Evolutionary conservation across 64 coral and sea anemone species (phyloP), one percentile per base, ranked within the genome.

Genomic region (Montipora capricornis): DNA sequence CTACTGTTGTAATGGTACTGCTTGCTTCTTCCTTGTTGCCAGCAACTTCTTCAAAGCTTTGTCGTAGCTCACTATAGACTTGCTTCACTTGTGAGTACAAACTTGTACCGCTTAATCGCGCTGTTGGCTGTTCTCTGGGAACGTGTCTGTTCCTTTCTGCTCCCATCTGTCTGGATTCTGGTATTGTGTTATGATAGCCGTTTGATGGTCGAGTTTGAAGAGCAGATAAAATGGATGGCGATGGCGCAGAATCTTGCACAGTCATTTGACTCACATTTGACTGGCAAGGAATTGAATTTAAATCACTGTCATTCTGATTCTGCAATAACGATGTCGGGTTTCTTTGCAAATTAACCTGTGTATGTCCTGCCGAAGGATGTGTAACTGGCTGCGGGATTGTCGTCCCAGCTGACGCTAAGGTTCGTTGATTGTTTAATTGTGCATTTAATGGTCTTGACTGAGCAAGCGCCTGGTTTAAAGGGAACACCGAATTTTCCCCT

Each of bases 191-290:
- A n/a, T 84, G 15, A 47, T 19, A 46, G 5, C 14, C 68, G 17
- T 51, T 71, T 86, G 82, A 86, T 49, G 82, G 17, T 11, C 49
- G 66, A 22, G 46, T 12, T 86, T 50, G 76, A 50, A 50, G 4
- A 11, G 44, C 52, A 3, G 13, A 8, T 20, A 10, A 17, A 4
- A 15, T 8, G 3, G 76, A 11, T 1, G 16, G 47, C 74, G 4
- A 45, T 15, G 19, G 37, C 5, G 17, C 5, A 68, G 44, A 46
- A 8, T 45, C 26, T 50, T 86, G 62, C 8, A 12, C 45, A 84
- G 44, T 24, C 4, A n/a, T 19, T 8, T 6, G 10, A 11, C 0
- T 82, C 53, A 13, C 22, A 59, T 5, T 82, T 55, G 17, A 47
- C 66, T 49, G 76, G 49, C 16, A 19, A 12, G 14, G 3, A 8